Percentiles rank a stretch among this genome's conserved stretches.
Evolutionary conservation across 2,113 vertebrate species (phyloP).

Genomic region (Ia io): DNA sequence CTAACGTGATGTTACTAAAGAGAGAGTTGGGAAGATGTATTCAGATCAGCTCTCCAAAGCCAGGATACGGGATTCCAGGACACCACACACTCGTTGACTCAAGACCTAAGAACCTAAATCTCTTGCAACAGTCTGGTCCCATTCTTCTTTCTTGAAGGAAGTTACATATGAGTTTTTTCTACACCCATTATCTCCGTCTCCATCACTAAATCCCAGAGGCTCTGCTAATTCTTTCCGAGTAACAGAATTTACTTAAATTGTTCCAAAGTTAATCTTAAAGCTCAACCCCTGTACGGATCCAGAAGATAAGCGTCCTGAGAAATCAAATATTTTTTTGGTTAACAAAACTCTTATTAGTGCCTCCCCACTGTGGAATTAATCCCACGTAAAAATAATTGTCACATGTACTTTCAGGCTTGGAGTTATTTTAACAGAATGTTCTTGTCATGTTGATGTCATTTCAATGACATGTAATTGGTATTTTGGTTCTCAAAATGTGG

Average conservation of each 20-base stretch:
- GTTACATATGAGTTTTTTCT: neutral
- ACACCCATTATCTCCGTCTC: neutral
- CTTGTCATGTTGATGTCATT: slow-evolving; percentile 45
- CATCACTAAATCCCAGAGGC: neutral
- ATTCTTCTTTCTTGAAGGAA: neutral
- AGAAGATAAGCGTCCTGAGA: neutral
- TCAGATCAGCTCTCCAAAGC: neutral
- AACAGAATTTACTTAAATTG: neutral
- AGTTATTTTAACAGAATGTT: slow-evolving; percentile 52
- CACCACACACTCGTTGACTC: neutral
- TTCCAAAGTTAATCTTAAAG: slow-evolving; percentile 35
- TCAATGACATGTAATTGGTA: slow-evolving; percentile 6
- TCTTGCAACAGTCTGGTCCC: neutral
- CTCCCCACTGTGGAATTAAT: slow-evolving; percentile 18
- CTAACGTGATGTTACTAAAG: rapidly evolving
- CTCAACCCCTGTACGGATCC: neutral
- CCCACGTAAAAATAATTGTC: slow-evolving; percentile 31
- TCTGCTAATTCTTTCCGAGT: neutral
- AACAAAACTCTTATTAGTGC: neutral
- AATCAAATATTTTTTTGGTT: neutral
- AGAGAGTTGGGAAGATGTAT: neutral
- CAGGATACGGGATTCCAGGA: rapidly evolving
- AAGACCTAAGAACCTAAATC: slow-evolving; percentile 35
- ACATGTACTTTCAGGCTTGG: neutral
- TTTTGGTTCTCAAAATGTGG: slow-evolving; percentile 34